Percentiles rank a stretch among this genome's conserved stretches.
Evolutionary conservation across 2,888 invertebrate genomes (phyloP).

Genomic region (Micoletzkya japonica): DNA sequence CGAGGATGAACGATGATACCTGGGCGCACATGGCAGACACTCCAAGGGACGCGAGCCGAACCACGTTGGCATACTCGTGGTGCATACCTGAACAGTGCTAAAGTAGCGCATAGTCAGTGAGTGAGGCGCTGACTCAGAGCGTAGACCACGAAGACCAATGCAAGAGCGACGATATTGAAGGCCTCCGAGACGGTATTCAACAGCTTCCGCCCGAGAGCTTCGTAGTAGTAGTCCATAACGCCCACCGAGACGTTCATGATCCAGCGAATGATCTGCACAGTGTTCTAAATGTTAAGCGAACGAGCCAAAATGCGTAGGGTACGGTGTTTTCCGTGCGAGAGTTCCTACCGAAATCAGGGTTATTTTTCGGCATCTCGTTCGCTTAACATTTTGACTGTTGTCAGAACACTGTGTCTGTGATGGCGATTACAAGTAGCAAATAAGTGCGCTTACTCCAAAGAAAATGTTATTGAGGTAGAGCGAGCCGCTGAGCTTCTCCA

Average conservation of each 20-base stretch:
- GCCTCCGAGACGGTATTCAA: constrained; percentile 28
- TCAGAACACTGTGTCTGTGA: neutral
- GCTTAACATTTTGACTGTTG: no score
- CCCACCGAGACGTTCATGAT: constrained; percentile 31
- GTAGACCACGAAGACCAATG: constrained; percentile 19
- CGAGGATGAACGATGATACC: constrained; percentile 5
- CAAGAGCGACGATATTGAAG: constrained; percentile 30
- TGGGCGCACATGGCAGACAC: constrained; percentile 26
- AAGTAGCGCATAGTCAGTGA: neutral
- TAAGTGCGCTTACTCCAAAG: constrained; percentile 44
- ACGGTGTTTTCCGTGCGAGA: no score
- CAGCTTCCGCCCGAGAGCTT: constrained; percentile 30
- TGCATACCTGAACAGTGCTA: neutral
- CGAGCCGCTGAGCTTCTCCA: constrained; percentile 56
- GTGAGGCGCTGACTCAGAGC: constrained; percentile 7
- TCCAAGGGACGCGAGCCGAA: constrained; percentile 18
- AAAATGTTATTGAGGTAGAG: constrained; percentile 50
- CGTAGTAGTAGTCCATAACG: constrained; percentile 20
- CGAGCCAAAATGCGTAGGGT: no score
- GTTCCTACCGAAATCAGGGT: no score
- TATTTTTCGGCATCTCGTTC: no score
- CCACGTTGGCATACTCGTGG: neutral
- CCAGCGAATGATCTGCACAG: constrained; percentile 33
- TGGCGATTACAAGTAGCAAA: constrained; percentile 1
- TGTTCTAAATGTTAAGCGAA: no score